Base-by-base conservation (phyloP, 2,888 invertebrate genomes). In the Formica aserva region DNA sequence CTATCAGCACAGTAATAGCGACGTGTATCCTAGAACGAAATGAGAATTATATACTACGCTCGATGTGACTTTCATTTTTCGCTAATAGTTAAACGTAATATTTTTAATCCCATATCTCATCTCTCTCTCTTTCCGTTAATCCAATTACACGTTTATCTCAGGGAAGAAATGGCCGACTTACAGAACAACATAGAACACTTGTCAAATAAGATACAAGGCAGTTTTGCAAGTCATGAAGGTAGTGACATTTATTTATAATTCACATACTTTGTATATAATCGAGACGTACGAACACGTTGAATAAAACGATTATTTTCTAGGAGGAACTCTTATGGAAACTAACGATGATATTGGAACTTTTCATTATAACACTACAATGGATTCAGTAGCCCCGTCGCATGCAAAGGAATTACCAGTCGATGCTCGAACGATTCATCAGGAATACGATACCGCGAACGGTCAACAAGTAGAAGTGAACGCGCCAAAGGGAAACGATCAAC, bases 81-180 rank as follows among this genome's bases (percentile, higher is more conserved):
- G 60, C 60, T 72, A 22, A 48, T 62, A 77, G 26, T 55, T 35
- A 32, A 60, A 60, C 13, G 35, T 60, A 45, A 45, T 52, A 52
- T 32, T 60, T 35, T 45, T 35, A 18, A 57, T 1, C 8, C n/a
- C 22, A 29, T 57, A 29, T 60, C n/a, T 45, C 52, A 52, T 52
- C 52, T n/a, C n/a, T 52, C n/a, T 52, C 52, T n/a, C 18, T 48
- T 48, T 48, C 6, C 48, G 22, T 45, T 71, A 71, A 71, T 1
- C 11, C 11, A 8, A 71, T 72, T 72, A 71, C 45, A 60, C 26
- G 13, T 80, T 83, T 85, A 89, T 91, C 90, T 93, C 96, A 97
- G 97, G 96, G 95, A 97, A 96, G 97, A 97, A 96, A 96, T 97
- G 97, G 97, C 96, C 96, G 96, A 96, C 96, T 96, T 97, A 96